phyloP scores from a whole-genome alignment of 2,797 vertebrate genomes.

The Sebastes hopkinsi region DNA sequence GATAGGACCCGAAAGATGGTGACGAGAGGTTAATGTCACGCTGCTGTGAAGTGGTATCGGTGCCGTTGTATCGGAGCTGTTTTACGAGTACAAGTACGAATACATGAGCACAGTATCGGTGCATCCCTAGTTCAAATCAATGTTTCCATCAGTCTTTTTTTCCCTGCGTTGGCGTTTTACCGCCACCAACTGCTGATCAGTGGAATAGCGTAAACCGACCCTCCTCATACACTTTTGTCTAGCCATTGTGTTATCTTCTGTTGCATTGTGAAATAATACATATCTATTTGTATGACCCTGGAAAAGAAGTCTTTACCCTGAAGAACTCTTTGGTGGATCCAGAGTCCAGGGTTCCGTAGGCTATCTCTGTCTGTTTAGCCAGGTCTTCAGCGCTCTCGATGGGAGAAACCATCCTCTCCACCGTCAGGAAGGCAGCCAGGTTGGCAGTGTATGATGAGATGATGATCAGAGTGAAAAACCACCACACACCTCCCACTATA shows the following conservation, averaged over 20 bases:
- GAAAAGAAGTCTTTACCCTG: constrained; percentile 85
- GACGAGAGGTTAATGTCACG: too few species aligned
- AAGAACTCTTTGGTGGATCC: constrained; percentile 99
- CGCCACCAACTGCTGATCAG: background rate
- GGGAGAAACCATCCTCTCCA: constrained; percentile 98
- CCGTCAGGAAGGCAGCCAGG: constrained; percentile 97
- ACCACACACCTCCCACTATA: constrained; percentile 99
- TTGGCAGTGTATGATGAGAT: constrained; percentile 99
- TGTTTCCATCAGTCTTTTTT: background rate
- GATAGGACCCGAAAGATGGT: too few species aligned
- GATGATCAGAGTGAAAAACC: constrained; percentile 99
- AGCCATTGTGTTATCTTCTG: background rate
- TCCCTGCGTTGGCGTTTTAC: background rate
- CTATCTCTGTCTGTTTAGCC: constrained; percentile 97
- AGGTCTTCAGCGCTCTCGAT: constrained; percentile 98
- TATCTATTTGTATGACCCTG: constrained; percentile 59
- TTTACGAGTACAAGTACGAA: too few species aligned
- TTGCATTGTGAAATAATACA: background rate
- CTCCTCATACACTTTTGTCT: background rate
- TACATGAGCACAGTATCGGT: too few species aligned
- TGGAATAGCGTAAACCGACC: background rate
- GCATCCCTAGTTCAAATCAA: background rate
- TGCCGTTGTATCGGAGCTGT: too few species aligned
- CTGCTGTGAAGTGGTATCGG: too few species aligned
- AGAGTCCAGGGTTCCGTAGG: constrained; percentile 96